phyloP scores from a whole-genome alignment of 2,888 invertebrate genomes.

The Gandaritis pyraliata region DNA sequence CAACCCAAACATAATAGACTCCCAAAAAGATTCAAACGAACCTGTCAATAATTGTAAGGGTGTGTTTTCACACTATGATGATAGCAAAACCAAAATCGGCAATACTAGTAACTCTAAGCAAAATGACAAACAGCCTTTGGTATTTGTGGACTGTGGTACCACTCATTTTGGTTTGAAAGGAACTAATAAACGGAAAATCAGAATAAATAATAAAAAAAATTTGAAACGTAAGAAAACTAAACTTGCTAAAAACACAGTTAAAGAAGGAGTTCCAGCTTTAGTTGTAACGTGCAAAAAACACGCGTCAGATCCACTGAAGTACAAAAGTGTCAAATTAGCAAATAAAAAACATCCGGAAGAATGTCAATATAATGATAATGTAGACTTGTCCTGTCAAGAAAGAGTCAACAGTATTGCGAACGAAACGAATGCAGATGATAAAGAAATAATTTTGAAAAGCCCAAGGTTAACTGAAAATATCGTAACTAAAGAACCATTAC shows the following conservation, averaged over 20 bases:
- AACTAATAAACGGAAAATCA: constrained; percentile 1
- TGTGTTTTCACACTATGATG: constrained; percentile 2
- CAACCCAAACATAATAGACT: constrained; percentile 4
- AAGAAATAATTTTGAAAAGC: constrained; percentile 2
- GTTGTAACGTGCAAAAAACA: constrained; percentile 27
- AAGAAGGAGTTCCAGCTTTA: neutral
- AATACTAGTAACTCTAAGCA: constrained; percentile 12
- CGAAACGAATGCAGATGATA: neutral
- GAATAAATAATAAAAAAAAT: neutral
- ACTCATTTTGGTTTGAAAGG: neutral
- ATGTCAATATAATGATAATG: too few species aligned
- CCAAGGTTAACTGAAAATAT: too few species aligned
- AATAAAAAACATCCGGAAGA: neutral
- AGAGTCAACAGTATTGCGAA: too few species aligned
- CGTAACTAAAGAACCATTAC: too few species aligned
- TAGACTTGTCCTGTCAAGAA: too few species aligned
- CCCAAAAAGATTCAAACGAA: constrained; percentile 8
- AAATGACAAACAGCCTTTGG: constrained; percentile 1
- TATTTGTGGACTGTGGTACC: constrained; percentile 7
- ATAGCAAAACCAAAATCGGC: constrained; percentile 28
- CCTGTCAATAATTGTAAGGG: neutral
- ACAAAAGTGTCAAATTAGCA: constrained; percentile 21
- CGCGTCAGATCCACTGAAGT: constrained; percentile 24
- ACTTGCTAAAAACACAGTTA: neutral
- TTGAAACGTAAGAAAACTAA: constrained; percentile 13